Base-by-base conservation (phyloP, 2,113 vertebrate genomes). In the Condylura cristata region DNA sequence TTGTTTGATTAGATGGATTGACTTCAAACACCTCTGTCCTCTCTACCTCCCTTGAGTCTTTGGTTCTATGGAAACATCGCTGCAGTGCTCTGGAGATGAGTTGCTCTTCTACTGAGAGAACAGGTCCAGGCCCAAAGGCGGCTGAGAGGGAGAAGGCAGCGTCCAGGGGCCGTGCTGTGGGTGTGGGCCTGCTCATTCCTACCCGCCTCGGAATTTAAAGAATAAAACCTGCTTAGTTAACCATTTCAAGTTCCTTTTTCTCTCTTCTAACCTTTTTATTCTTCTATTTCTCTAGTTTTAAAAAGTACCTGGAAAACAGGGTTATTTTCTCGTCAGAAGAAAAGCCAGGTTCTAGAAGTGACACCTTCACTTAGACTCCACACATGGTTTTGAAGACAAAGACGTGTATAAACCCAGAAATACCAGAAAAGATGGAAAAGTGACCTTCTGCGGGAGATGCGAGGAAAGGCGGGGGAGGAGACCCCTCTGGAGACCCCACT, bases 11-110 rank as follows among this genome's bases (percentile, higher is more conserved):
- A 66, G 79, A 86, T n/a, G 41, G 79, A 66, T 20, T 65, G 71
- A 71, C 32, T 82, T 92, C 66, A 80, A 66, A 65, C 66, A 39
- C 70, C 32, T 70, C 65, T 93, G 93, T 87, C 81, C 76, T 65
- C 51, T 92, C 53, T 65, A 83, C 46, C 37, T 71, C 71, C 30
- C 71, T 71, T 74, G 53, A 89, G 48, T 89, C 92, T 83, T 93
- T 97, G 56, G 83, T 34, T 60, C 51, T 86, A 24, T 83, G 51
- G 70, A 82, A 60, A 89, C 28, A 24, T 13, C 51, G 48, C 5
- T 24, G 41, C 28, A 61, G 41, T 66, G 39, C 70, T 86, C 24
- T 34, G 51, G 72, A 63, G 58, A 66, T n/a, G 65, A 11, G n/a
- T 46, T 28, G 26, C 79, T 91, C 78, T 46, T 68, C 41, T 79